Conservation (phyloP, 2,797 vertebrate species). For the Selene dorsalis region DNA sequence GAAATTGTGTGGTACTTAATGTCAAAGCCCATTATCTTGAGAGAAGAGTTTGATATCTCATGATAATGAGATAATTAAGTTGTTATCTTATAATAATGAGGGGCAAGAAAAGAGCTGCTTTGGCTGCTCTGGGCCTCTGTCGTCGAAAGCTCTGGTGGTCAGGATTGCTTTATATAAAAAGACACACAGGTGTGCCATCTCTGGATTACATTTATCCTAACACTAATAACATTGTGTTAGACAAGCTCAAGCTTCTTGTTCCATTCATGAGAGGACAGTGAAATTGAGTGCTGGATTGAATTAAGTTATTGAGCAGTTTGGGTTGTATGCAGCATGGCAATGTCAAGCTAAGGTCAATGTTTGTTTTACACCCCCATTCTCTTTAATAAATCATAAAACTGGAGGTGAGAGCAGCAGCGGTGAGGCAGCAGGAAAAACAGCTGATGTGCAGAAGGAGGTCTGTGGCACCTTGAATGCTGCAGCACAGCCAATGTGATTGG, state of each 20-base stretch:
- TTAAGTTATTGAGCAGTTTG: constrained; percentile 49
- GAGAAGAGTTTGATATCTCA: neutral
- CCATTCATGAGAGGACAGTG: constrained; percentile 10
- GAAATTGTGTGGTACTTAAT: neutral
- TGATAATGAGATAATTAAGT: neutral
- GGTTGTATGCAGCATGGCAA: constrained; percentile 33
- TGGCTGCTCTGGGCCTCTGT: neutral
- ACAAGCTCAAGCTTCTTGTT: constrained; percentile 32
- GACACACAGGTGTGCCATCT: neutral
- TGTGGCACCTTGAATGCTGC: constrained; percentile 27
- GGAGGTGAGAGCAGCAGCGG: constrained; percentile 10
- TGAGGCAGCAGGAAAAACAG: constrained; percentile 16
- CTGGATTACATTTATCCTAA: constrained; percentile 30
- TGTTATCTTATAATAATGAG: neutral
- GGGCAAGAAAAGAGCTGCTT: neutral
- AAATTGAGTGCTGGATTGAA: constrained; percentile 42
- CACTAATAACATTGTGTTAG: constrained; percentile 17
- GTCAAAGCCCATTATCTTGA: neutral
- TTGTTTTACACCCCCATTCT: constrained; percentile 33
- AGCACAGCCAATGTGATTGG: constrained; percentile 13
- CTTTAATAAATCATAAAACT: constrained; percentile 52
- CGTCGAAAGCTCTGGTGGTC: neutral
- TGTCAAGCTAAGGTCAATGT: constrained; percentile 55
- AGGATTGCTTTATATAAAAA: neutral
- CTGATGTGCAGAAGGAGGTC: constrained; percentile 23